Percentiles rank a stretch among this genome's conserved stretches.
Conservation (phyloP, 2,888 invertebrate species). For the Eumerus sabulonum region DNA sequence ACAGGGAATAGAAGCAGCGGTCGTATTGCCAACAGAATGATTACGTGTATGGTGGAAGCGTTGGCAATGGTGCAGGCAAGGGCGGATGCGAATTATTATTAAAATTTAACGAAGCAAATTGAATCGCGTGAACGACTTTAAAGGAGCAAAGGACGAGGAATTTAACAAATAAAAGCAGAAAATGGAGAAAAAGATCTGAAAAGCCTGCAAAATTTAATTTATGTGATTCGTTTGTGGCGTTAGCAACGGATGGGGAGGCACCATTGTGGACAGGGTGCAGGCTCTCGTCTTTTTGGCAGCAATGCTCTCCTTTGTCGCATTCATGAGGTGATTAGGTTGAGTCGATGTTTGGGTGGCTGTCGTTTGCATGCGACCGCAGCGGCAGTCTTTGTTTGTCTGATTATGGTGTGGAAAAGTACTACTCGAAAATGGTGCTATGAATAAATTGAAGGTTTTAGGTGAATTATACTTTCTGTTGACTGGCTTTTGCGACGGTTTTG, state of each 20-base stretch:
- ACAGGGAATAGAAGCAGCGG: constrained; percentile 1
- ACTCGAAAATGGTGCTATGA: constrained; percentile 47
- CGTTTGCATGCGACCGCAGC: constrained; percentile 14
- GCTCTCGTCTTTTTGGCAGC: constrained; percentile 3
- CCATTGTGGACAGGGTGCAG: constrained; percentile 34
- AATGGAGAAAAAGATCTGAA: constrained; percentile 32
- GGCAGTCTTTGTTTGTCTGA: constrained; percentile 18
- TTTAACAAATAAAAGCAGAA: constrained; percentile 51
- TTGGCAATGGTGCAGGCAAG: constrained; percentile 33
- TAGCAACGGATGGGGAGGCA: constrained; percentile 25
- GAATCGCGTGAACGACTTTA: constrained; percentile 68
- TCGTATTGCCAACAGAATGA: constrained; percentile 8
- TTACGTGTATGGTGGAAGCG: constrained; percentile 41
- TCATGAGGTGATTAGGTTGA: constrained; percentile 41
- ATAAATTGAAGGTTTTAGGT: constrained; percentile 60
- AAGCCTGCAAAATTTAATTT: constrained; percentile 66
- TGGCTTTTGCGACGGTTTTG: constrained; percentile 35
- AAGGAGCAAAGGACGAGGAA: constrained; percentile 60
- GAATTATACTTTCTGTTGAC: constrained; percentile 57
- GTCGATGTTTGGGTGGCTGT: constrained; percentile 3
- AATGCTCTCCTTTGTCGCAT: constrained; percentile 4
- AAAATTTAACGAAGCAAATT: constrained; percentile 69
- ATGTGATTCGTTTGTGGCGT: constrained; percentile 66
- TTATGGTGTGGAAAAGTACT: background rate
- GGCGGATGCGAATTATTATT: constrained; percentile 65